Evolutionary conservation across 2,797 vertebrate species (phyloP), one percentile per base, ranked within the genome.

Genomic region (Hydrocynus forskahlii): DNA sequence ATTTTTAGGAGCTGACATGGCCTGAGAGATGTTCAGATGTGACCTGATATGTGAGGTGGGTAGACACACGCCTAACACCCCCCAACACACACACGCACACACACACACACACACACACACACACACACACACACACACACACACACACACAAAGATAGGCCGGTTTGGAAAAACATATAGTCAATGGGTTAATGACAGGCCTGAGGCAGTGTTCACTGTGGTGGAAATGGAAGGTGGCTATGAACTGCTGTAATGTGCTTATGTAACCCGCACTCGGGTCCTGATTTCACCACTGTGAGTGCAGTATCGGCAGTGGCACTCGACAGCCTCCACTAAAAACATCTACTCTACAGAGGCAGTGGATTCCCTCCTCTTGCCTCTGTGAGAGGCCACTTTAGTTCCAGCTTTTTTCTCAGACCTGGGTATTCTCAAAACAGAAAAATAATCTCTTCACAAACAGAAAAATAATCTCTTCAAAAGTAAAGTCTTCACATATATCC

Each of bases 181-280:
- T 92, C 90, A 93, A 94, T n/a, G n/a, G 92, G 93, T 94, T 92
- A 94, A 93, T 94, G 91, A 92, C 82, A 87, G 86, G 92, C 90
- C 91, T 78, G 79, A 75, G 88, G 92, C 91, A 84, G 84, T 64
- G 86, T 82, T 85, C 72, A 68, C 21, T 82, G 43, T 81, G 68
- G 76, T 66, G 85, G 78, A 80, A 77, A 84, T 67, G 57, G 68
- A 29, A 73, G 67, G 80, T 70, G 70, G 75, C 54, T 43, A 63
- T 63, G 67, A 81, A 78, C 69, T 0, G 38, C 82, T 82, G 81
- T 89, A 91, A 92, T 91, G 89, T 87, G 86, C 89, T 94, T 94
- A 94, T 91, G 87, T 92, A 94, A 94, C 89, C 69, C 68, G 83
- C 81, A 85, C 79, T 88, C 67, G 16, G 74, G 67, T 88, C 81